Evolutionary conservation across 2,888 invertebrate genomes (phyloP), one percentile per base, ranked within the genome.

Genomic region (Galeruca laticollis): DNA sequence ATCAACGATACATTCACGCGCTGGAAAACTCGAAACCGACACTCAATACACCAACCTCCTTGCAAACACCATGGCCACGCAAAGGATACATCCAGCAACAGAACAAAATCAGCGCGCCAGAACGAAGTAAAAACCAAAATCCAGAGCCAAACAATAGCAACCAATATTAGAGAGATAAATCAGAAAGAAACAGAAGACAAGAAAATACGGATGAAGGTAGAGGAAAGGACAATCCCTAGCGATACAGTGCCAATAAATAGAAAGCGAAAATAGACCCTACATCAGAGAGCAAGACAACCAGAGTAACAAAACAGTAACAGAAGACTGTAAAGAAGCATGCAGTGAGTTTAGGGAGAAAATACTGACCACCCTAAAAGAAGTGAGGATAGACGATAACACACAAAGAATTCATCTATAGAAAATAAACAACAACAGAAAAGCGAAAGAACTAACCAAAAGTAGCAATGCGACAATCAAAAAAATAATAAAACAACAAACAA

Each of bases 1-100:
- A 35, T 31, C 18, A 59, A 59, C 6, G 33, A 59, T 21, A 33
- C 59, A 59, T 59, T 59, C 35, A 59, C 4, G 33, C 5, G 8
- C 5, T 59, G 59, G 59, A 59, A 35, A 35, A 33, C 5, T 6
- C 33, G n/a, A n/a, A n/a, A n/a, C n/a, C n/a, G n/a, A 59, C 6
- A 59, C 15, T 11, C 35, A 31, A 26, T 4, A 33, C 31, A 26
- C n/a, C 15, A 33, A 59, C 35, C 59, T 59, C 6, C 8, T 10
- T 31, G 43, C 43, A 9, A 43, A 43, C 13, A 43, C 43, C 43
- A 33, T 59, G 35, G 59, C 33, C 2, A 59, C 59, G 9, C 33
- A 59, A n/a, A 33, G 54, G n/a, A n/a, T n/a, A n/a, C n/a, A n/a
- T n/a, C n/a, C n/a, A n/a, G n/a, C n/a, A n/a, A n/a, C n/a, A n/a